Evolutionary conservation across 2,888 invertebrate genomes (phyloP), one percentile per base, ranked within the genome.

Genomic region (Julus scandinavius): DNA sequence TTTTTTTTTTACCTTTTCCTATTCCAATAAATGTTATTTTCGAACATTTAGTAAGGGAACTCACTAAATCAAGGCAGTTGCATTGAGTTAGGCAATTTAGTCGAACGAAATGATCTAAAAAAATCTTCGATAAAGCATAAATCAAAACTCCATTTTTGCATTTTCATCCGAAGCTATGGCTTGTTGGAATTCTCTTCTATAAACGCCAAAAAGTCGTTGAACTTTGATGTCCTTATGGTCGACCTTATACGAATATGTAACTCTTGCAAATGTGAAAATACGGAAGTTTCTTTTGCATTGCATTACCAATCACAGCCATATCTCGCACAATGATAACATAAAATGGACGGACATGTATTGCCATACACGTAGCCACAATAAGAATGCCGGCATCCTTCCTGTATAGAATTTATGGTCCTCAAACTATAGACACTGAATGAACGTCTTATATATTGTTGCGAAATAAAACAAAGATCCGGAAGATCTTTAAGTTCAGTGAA

Each of bases 391-490:
- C 58, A 58, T 58, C 58, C 58, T 58, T 58, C 58, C 58, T 58
- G n/a, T 15, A 17, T 58, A 4, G n/a, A 58, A 58, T 58, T 58
- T 58, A 58, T 58, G 58, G 58, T 5, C 58, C 58, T 5, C 15
- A 58, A 58, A 15, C 58, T 58, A n/a, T 17, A 58, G 15, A n/a
- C n/a, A n/a, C 17, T 58, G 58, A 15, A 58, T 58, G 58, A 54
- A 54, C 54, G 2, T n/a, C 54, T 4, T 54, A n/a, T 6, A 6
- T 58, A 15, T 15, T 17, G 54, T 58, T 45, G 41, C 15, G 58
- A n/a, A 58, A 58, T 58, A 58, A 58, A 58, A 58, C 58, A 58
- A 58, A 58, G 58, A 58, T 58, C 58, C 58, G 58, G 58, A 58
- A 58, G 58, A 58, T 58, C 58, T 58, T 45, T 15, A 58, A 58